A percentile compares a stretch with the other conserved stretches of the same genome.
Conservation (phyloP, 2,888 invertebrate genomes). For the Lycia hirtaria region DNA sequence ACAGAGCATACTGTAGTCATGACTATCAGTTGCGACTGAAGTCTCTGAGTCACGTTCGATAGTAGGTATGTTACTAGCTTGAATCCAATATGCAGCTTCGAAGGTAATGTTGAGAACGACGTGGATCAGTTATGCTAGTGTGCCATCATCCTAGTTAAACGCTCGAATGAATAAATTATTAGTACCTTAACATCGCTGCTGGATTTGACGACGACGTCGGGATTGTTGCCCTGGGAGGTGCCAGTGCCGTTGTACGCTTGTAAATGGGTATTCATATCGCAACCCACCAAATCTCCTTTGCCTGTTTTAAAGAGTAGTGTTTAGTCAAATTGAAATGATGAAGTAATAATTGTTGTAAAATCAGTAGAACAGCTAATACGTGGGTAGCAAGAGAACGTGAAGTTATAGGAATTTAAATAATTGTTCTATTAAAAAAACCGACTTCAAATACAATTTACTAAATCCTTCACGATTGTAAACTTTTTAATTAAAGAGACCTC, state of each 20-base stretch:
- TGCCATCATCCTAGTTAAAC: constrained; percentile 18
- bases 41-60: too few relatives aligned
- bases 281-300: constrained; percentile 97
- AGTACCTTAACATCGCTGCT: constrained; percentile 95
- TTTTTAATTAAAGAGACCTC: too few relatives aligned
- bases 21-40: too few relatives aligned
- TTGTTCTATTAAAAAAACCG: too few relatives aligned
- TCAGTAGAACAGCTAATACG: not conserved
- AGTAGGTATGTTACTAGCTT: not conserved
- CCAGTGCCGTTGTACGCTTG: constrained; percentile 87
- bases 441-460: too few relatives aligned
- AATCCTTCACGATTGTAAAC: too few relatives aligned
- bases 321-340: constrained; percentile 40
- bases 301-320: constrained; percentile 84
- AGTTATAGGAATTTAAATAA: too few relatives aligned
- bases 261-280: constrained; percentile 94
- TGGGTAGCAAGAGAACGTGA: not conserved
- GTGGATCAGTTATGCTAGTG: not conserved
- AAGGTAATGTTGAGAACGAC: not conserved
- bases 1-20: too few relatives aligned
- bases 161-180: constrained; percentile 22
- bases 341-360: not conserved
- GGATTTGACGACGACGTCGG: constrained; percentile 95
- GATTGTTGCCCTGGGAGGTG: constrained; percentile 85
- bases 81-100: not conserved